phyloP scores from a whole-genome alignment of 2,888 invertebrate species.

The Alentia gelatinosa region DNA sequence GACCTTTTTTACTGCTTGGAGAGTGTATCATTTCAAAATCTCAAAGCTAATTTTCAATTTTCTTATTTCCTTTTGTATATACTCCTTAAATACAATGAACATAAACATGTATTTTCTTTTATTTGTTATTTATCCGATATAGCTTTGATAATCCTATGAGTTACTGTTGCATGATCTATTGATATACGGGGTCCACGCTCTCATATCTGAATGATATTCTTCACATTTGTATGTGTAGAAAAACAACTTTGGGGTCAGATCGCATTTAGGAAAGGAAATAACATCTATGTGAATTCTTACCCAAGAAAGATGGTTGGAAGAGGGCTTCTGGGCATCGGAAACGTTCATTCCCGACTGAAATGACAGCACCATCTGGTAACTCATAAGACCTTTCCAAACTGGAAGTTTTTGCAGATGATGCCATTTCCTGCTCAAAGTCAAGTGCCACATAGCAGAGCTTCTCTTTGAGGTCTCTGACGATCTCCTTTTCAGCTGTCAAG shows the following conservation, averaged over 20 bases:
- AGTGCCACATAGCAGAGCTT: slow-evolving; percentile 95
- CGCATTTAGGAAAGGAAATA: background rate
- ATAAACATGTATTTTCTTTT: background rate
- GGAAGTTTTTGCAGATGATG: slow-evolving; percentile 76
- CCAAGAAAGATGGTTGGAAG: slow-evolving; percentile 64
- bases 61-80: too few species aligned
- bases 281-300: background rate
- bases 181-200: background rate
- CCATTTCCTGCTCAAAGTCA: slow-evolving; percentile 97
- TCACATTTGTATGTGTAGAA: background rate
- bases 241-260: background rate
- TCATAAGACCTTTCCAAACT: slow-evolving; percentile 69
- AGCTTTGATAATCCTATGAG: background rate
- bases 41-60: too few species aligned
- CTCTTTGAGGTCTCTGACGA: slow-evolving; percentile 96
- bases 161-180: background rate
- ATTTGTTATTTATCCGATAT: background rate
- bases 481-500: slow-evolving; percentile 86
- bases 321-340: slow-evolving; percentile 67
- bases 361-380: slow-evolving; percentile 70
- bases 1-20: too few species aligned
- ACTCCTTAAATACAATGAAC: too few species aligned
- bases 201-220: too few species aligned
- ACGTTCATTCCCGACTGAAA: slow-evolving; percentile 73
- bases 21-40: too few species aligned